Percentiles rank a stretch among this genome's conserved stretches.
These are phyloP conservation scores for Agrochola lychnidis DNA, from an alignment of 2,888 invertebrate species.

Conservation along the genomic window DNA sequence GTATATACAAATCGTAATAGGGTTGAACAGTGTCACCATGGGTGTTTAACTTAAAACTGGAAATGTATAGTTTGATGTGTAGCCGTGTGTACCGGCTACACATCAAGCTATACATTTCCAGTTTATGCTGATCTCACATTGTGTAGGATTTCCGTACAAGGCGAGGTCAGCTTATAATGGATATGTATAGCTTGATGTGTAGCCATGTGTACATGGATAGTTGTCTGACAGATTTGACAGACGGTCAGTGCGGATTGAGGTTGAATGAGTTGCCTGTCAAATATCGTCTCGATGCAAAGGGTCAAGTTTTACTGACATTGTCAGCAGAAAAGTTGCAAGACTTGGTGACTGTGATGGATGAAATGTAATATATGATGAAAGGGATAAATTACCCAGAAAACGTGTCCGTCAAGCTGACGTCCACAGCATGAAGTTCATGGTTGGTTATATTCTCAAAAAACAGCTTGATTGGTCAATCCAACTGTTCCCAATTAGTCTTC, in stretches of 20 bases:
- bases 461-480: neutral
- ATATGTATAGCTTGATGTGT: too few relatives aligned
- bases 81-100: too few relatives aligned
- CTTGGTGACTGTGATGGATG: neutral
- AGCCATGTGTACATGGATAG: too few relatives aligned
- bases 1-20: constrained; percentile 12
- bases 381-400: neutral
- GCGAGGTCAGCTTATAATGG: too few relatives aligned
- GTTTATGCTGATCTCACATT: too few relatives aligned
- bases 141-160: too few relatives aligned
- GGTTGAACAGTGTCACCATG: neutral
- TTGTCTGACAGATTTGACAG: neutral
- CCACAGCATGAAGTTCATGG: too few relatives aligned
- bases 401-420: neutral
- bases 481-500: neutral
- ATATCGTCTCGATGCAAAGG: neutral
- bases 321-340: neutral
- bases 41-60: neutral
- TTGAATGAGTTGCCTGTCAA: too few relatives aligned
- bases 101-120: too few relatives aligned
- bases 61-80: too few relatives aligned
- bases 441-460: neutral
- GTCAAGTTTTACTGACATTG: neutral
- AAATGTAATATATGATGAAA: neutral
- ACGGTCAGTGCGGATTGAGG: neutral